Conservation (phyloP, 2,797 vertebrate species). For the Loriculus beryllinus region DNA sequence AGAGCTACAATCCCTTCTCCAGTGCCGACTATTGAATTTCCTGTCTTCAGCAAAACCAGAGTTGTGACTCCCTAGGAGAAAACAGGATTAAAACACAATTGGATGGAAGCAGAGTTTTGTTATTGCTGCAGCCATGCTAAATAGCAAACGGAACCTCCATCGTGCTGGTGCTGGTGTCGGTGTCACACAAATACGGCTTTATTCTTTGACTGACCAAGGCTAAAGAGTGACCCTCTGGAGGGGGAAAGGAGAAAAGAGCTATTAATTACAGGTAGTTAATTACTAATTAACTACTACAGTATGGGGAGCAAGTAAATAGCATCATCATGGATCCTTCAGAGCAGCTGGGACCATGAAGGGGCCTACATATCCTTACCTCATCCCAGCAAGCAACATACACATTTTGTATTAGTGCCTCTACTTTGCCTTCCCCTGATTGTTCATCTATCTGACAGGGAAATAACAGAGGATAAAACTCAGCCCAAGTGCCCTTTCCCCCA, state of each 20-base stretch:
- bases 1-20: slow-evolving; percentile 82
- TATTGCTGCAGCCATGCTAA: not conserved
- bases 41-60: slow-evolving; percentile 79
- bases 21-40: slow-evolving; percentile 84
- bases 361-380: not conserved
- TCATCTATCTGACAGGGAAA: not conserved
- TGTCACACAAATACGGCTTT: not conserved
- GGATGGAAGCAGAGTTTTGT: not conserved
- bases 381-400: not conserved
- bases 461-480: not conserved
- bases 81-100: not conserved
- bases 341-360: not conserved
- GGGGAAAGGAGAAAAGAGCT: not conserved
- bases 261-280: not conserved
- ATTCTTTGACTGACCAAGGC: not conserved
- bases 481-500: not conserved
- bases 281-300: too few species aligned
- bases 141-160: not conserved
- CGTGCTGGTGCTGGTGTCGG: not conserved
- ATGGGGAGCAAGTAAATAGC: not conserved
- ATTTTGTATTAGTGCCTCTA: not conserved
- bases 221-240: not conserved
- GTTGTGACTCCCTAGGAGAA: slow-evolving; percentile 82
- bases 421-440: not conserved
- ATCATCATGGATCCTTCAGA: not conserved